Evolutionary conservation across 1,140 invertebrate genomes (phyloP).

Genomic region (Brachionus koreanus): DNA sequence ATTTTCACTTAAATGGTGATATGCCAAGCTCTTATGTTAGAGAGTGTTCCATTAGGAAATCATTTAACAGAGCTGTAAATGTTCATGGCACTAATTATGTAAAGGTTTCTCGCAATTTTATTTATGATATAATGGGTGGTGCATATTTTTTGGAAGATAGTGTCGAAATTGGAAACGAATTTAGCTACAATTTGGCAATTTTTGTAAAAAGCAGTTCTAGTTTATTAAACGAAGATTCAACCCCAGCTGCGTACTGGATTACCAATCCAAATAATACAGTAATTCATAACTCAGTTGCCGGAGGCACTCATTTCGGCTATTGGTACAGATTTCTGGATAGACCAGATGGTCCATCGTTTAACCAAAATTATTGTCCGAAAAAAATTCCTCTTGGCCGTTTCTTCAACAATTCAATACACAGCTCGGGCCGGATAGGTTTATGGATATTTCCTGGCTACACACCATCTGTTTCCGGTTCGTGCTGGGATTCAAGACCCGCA

Average conservation of each 20-base stretch:
- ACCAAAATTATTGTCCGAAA: conserved; percentile 49
- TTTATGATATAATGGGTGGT: conserved; percentile 52
- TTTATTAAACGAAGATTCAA: conserved; percentile 56
- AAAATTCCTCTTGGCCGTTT: conserved; percentile 49
- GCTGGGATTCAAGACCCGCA: background rate
- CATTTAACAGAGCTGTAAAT: conserved; percentile 57
- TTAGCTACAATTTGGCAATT: conserved; percentile 53
- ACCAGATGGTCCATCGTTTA: conserved; percentile 54
- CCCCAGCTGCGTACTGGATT: conserved; percentile 52
- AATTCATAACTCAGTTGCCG: conserved; percentile 51
- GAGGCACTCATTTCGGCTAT: conserved; percentile 56
- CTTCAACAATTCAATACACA: conserved; percentile 55
- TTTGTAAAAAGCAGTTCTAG: conserved; percentile 52
- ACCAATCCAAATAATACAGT: conserved; percentile 54
- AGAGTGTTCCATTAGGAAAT: conserved; percentile 51
- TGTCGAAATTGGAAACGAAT: conserved; percentile 54
- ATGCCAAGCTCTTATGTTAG: conserved; percentile 52
- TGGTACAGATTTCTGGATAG: conserved; percentile 53
- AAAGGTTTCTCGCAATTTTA: conserved; percentile 47
- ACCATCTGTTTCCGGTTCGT: conserved; percentile 46
- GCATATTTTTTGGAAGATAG: conserved; percentile 57
- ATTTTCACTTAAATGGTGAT: conserved; percentile 54
- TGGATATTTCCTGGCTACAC: conserved; percentile 53
- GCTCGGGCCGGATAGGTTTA: conserved; percentile 54
- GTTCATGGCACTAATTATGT: conserved; percentile 50